These are phyloP conservation scores for Dynastes maya DNA, from an alignment of 2,888 invertebrate genomes.

Conservation along the genomic window DNA sequence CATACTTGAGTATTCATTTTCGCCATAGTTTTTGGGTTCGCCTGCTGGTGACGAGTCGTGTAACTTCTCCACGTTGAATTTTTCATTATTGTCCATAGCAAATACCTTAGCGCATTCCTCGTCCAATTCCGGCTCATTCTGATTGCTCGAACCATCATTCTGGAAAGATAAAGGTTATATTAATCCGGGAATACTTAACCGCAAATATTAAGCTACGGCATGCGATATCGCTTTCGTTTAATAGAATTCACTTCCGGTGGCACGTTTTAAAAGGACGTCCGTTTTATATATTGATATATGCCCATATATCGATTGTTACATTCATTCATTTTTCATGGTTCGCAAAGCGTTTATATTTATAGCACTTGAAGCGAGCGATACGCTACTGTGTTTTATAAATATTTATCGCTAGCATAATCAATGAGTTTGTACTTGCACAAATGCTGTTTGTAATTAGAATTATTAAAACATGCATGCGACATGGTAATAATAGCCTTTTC, in stretches of 20 bases:
- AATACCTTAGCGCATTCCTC: constrained; percentile 93
- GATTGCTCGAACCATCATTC: constrained; percentile 65
- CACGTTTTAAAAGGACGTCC: background rate
- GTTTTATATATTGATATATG: background rate
- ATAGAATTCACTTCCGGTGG: background rate
- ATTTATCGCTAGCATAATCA: too few species aligned
- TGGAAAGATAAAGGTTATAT: constrained; percentile 59
- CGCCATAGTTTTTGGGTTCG: constrained; percentile 67
- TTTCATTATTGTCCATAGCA: constrained; percentile 77
- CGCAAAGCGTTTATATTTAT: background rate
- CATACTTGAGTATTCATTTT: constrained; percentile 70
- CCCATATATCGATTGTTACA: background rate
- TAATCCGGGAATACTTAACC: too few species aligned
- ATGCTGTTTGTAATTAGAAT: too few species aligned
- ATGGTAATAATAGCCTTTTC: too few species aligned
- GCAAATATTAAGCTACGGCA: background rate
- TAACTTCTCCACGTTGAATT: constrained; percentile 75
- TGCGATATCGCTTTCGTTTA: background rate
- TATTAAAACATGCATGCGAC: too few species aligned
- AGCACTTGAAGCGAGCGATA: too few species aligned
- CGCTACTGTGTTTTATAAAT: too few species aligned
- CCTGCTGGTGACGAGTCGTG: constrained; percentile 62
- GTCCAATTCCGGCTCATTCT: constrained; percentile 81
- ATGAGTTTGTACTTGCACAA: too few species aligned
- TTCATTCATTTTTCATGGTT: background rate